These are phyloP conservation scores for Sthenelais limicola DNA, from an alignment of 2,888 invertebrate species.

Conservation along the genomic window DNA sequence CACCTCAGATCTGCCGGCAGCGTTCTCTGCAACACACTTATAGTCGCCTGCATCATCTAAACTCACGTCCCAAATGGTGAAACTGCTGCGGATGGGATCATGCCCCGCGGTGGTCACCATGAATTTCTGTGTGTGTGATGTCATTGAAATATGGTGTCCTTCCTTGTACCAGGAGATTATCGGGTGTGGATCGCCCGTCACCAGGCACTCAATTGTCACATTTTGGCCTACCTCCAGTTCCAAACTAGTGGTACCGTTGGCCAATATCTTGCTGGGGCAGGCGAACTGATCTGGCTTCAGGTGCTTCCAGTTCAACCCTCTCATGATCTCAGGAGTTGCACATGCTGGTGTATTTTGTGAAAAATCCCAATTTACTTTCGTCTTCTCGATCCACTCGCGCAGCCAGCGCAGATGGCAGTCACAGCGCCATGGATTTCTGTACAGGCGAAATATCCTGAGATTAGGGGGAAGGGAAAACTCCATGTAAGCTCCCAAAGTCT, in stretches of 20 bases:
- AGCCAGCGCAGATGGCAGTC: constrained; percentile 54
- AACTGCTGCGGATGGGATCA: constrained; percentile 35
- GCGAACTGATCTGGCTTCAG: constrained; percentile 51
- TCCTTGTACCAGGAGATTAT: constrained; percentile 48
- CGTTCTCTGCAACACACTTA: constrained; percentile 50
- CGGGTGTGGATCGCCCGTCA: constrained; percentile 50
- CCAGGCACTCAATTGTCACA: constrained; percentile 49
- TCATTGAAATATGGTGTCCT: constrained; percentile 2
- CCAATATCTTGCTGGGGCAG: constrained; percentile 50
- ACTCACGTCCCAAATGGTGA: constrained; percentile 40
- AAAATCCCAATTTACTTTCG: constrained; percentile 52
- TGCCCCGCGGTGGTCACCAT: neutral
- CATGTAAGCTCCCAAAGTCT: constrained; percentile 41
- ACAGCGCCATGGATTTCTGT: constrained; percentile 54
- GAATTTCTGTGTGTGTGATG: constrained; percentile 3
- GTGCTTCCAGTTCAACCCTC: constrained; percentile 50
- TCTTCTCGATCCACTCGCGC: constrained; percentile 42
- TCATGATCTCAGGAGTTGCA: constrained; percentile 44
- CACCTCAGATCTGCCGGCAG: constrained; percentile 50
- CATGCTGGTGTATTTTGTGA: constrained; percentile 50
- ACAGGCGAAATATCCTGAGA: constrained; percentile 49
- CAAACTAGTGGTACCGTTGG: constrained; percentile 45
- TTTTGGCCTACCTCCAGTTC: constrained; percentile 44
- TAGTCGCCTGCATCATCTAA: constrained; percentile 48
- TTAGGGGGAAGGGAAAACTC: constrained; percentile 43